Conservation (phyloP, 1,140 invertebrate genomes). For the Theocolax elegans region DNA sequence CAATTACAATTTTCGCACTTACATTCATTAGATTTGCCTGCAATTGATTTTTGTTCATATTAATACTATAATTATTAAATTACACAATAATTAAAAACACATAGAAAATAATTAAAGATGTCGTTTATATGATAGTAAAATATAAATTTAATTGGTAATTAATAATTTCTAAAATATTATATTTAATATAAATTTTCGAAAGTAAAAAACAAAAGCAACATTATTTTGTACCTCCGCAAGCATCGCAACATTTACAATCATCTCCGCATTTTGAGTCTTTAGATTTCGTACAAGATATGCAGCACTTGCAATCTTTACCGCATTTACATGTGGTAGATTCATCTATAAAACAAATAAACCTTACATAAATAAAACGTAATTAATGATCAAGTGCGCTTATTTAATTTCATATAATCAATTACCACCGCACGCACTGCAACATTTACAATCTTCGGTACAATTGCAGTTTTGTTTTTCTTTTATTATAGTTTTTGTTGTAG, state of each 20-base stretch:
- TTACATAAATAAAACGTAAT: too few species aligned
- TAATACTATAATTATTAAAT: too few species aligned
- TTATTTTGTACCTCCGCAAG: background rate
- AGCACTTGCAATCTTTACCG: background rate
- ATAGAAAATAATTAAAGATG: background rate
- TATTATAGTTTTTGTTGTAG: background rate
- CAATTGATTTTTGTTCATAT: too few species aligned
- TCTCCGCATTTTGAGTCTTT: background rate
- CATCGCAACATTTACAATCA: background rate
- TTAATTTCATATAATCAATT: too few species aligned
- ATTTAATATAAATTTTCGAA: background rate
- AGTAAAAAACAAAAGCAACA: background rate
- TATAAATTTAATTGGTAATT: background rate
- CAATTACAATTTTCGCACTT: constrained; percentile 15
- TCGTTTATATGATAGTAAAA: background rate
- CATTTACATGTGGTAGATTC: background rate
- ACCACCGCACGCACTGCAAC: constrained; percentile 25
- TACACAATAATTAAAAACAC: too few species aligned
- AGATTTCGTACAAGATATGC: background rate
- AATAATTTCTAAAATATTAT: too few species aligned
- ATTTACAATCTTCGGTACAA: constrained; percentile 9
- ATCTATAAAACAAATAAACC: background rate
- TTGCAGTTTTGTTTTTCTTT: background rate
- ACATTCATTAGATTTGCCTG: background rate
- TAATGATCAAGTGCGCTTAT: too few species aligned